Conservation (phyloP, 1,140 invertebrate species). For the Ceratina calcarata region DNA sequence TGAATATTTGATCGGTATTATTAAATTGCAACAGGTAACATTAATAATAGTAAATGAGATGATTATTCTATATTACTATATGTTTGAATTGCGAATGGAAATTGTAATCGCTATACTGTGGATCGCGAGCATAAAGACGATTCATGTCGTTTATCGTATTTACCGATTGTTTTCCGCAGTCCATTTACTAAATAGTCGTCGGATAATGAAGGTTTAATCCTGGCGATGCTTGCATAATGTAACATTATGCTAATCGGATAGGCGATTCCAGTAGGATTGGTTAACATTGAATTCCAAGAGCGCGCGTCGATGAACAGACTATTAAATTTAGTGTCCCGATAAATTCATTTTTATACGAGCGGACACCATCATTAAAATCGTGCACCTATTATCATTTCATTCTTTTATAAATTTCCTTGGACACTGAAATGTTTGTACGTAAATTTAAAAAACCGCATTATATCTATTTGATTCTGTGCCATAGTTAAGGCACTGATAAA, state of each 20-base stretch:
- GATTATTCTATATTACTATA: background rate
- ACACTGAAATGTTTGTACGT: too few species aligned
- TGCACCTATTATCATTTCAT: too few species aligned
- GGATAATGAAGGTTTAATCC: conserved; percentile 38
- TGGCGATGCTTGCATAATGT: conserved; percentile 19
- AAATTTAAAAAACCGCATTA: too few species aligned
- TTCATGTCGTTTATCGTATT: conserved; percentile 13
- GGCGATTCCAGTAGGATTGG: conserved; percentile 15
- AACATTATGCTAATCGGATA: conserved; percentile 43
- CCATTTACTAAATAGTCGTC: conserved; percentile 11
- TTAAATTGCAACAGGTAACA: background rate
- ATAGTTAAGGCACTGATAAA: too few species aligned
- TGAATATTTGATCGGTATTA: too few species aligned
- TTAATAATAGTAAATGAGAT: background rate
- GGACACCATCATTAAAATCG: background rate
- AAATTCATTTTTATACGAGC: conserved; percentile 9
- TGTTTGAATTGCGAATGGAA: background rate
- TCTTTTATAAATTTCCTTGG: too few species aligned
- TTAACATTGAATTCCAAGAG: conserved; percentile 28
- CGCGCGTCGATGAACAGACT: conserved; percentile 1
- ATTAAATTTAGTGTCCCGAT: conserved; percentile 11
- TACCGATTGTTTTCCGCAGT: background rate
- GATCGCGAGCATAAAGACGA: background rate
- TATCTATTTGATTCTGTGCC: too few species aligned
- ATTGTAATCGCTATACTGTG: background rate